phyloP scores from a whole-genome alignment of 2,888 invertebrate genomes.

The Hipparchia semele region DNA sequence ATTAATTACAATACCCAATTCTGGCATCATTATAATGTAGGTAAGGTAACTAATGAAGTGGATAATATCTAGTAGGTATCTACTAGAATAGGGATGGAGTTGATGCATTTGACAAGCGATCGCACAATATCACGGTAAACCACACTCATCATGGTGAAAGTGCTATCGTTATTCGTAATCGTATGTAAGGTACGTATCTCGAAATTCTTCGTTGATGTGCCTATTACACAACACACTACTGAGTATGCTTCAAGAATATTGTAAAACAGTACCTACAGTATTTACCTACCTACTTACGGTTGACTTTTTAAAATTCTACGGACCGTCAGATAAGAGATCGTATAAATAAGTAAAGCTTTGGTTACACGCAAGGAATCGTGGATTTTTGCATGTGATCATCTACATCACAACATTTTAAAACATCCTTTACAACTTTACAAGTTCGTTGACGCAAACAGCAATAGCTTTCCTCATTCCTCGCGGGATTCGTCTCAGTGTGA shows the following conservation, averaged over 20 bases:
- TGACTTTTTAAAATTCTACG: conserved; percentile 30
- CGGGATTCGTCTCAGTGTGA: too few relatives aligned
- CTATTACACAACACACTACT: conserved; percentile 29
- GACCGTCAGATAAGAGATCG: conserved; percentile 24
- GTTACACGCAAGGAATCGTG: neutral
- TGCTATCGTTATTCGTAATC: conserved; percentile 47
- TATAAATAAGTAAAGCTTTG: neutral
- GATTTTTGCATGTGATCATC: too few relatives aligned
- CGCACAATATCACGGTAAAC: conserved; percentile 54
- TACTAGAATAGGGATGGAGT: too few relatives aligned
- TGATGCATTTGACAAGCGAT: conserved; percentile 24
- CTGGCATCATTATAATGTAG: too few relatives aligned
- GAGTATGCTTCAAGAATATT: conserved; percentile 31
- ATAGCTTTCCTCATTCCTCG: too few relatives aligned
- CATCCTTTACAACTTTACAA: too few relatives aligned
- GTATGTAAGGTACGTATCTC: conserved; percentile 27
- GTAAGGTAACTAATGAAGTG: too few relatives aligned
- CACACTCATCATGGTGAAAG: conserved; percentile 53
- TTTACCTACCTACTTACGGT: conserved; percentile 1
- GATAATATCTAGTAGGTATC: too few relatives aligned
- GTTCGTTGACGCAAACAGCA: too few relatives aligned
- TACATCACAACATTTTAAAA: too few relatives aligned
- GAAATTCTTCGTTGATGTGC: conserved; percentile 31
- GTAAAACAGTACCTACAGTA: neutral
- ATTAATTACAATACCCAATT: too few relatives aligned